These are phyloP conservation scores for Palythoa caribaeorum DNA, from an alignment of 92 coral and sea anemone species.

Conservation along the genomic window DNA sequence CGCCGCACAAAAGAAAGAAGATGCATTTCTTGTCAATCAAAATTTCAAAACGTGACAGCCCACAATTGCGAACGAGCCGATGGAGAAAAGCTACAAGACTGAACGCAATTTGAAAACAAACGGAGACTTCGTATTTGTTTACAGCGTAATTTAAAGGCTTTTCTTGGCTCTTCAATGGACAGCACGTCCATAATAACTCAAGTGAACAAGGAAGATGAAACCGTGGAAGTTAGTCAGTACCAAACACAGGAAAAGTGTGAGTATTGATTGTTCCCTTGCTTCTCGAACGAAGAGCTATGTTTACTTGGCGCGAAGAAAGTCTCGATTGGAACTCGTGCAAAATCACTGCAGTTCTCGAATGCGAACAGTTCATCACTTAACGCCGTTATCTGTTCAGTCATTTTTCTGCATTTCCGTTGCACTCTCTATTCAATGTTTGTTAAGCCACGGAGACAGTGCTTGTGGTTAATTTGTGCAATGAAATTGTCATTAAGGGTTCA, in stretches of 20 bases:
- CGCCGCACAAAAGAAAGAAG: conserved; percentile 14
- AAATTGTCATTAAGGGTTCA: conserved; percentile 52
- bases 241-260: conserved; percentile 82
- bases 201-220: conserved; percentile 95
- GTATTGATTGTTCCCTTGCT: conserved; percentile 71
- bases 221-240: conserved; percentile 79
- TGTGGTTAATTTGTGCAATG: conserved; percentile 61
- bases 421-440: conserved; percentile 17
- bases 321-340: conserved; percentile 19
- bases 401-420: conserved; percentile 32
- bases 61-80: conserved; percentile 69
- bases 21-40: conserved; percentile 85
- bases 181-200: conserved; percentile 99
- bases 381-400: conserved; percentile 38
- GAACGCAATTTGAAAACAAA: conserved; percentile 54
- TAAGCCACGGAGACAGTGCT: conserved; percentile 25
- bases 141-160: conserved; percentile 27
- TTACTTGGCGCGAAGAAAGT: conserved; percentile 43
- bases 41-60: conserved; percentile 76
- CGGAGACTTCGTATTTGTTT: conserved; percentile 31
- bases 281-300: conserved; percentile 38
- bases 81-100: conserved; percentile 51
- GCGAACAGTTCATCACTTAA: conserved; percentile 17
- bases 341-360: neutral
- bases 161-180: conserved; percentile 84